Evolutionary conservation across 2,113 vertebrate genomes (phyloP).

Genomic region (Alethe castanea): DNA sequence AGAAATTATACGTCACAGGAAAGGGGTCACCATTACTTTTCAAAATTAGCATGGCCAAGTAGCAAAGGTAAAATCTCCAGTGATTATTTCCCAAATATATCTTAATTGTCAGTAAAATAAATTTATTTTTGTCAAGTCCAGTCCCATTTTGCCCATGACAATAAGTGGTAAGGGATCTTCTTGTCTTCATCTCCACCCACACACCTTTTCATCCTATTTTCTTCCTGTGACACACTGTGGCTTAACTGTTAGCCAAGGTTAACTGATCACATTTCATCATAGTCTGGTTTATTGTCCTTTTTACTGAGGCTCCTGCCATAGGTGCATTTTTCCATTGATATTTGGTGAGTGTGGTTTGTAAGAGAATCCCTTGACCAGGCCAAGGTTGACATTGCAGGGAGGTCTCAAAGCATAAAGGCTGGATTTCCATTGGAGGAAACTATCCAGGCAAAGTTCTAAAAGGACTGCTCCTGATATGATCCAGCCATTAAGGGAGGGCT

Average conservation of each 20-base stretch:
- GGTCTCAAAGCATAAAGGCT: background rate
- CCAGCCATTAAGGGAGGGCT: background rate
- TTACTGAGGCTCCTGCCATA: background rate
- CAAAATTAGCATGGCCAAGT: background rate
- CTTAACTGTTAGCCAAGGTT: background rate
- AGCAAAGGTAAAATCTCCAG: background rate
- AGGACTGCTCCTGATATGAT: background rate
- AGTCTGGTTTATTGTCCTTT: background rate
- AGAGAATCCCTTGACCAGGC: background rate
- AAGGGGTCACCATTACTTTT: background rate
- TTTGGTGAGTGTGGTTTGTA: background rate
- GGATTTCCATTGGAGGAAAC: background rate
- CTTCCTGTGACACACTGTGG: background rate
- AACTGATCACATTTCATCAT: background rate
- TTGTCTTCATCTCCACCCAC: background rate
- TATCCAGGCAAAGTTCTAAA: background rate
- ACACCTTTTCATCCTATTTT: background rate
- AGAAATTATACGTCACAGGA: background rate
- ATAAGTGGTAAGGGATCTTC: background rate
- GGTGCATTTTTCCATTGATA: background rate
- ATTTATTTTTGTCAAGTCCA: background rate
- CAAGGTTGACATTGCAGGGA: background rate
- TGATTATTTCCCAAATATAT: background rate
- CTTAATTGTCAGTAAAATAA: background rate
- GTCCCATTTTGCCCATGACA: background rate